Conservation (phyloP, 1,140 invertebrate species). For the Zaprionus gabonicus region DNA sequence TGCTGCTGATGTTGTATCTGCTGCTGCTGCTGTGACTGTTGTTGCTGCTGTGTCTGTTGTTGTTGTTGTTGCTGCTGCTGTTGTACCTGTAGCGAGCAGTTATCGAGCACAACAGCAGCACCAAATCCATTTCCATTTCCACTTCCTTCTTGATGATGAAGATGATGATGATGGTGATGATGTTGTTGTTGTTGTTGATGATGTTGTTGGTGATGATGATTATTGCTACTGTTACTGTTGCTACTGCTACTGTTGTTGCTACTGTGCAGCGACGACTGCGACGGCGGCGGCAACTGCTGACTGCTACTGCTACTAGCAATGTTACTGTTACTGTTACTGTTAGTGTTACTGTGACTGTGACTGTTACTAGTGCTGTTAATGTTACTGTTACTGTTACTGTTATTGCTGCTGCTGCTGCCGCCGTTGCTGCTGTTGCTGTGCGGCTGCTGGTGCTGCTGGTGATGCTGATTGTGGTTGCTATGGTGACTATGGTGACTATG, state of each 20-base stretch:
- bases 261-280: constrained; percentile 48
- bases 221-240: constrained; percentile 67
- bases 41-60: constrained; percentile 53
- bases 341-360: constrained; percentile 53
- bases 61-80: constrained; percentile 73
- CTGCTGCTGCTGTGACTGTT: constrained; percentile 61
- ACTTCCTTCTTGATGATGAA: constrained; percentile 74
- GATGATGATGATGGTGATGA: constrained; percentile 26
- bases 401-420: constrained; percentile 6
- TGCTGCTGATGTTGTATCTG: constrained; percentile 52
- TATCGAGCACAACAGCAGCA: constrained; percentile 45
- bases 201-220: constrained; percentile 64
- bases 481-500: constrained; percentile 50
- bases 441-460: constrained; percentile 10
- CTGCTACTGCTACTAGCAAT: constrained; percentile 56
- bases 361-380: constrained; percentile 30
- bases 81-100: constrained; percentile 24
- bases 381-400: constrained; percentile 26
- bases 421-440: constrained; percentile 35
- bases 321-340: constrained; percentile 58
- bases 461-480: constrained; percentile 18
- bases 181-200: constrained; percentile 50
- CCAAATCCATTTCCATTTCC: constrained; percentile 77
- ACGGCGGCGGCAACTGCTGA: constrained; percentile 32
- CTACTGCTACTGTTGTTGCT: constrained; percentile 53